Conservation (phyloP, 2,888 invertebrate species). For the Lissonota sp. region DNA sequence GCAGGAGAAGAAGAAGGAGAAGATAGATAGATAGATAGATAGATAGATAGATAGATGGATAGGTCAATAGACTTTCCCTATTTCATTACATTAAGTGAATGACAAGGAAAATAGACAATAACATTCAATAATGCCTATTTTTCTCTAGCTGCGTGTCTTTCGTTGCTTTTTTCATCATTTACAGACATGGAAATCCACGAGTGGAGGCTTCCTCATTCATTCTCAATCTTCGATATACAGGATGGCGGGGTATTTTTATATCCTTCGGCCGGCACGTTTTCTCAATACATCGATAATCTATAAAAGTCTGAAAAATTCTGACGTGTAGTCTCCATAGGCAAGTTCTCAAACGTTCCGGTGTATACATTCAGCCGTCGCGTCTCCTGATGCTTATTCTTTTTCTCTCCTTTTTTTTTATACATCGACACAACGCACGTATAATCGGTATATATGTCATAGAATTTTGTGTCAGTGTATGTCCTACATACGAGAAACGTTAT, state of each 20-base stretch:
- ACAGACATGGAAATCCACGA: neutral
- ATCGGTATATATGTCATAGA: neutral
- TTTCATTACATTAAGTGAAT: too few species aligned
- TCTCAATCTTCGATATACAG: conserved; percentile 1
- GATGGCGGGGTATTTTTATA: neutral
- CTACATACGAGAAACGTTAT: conserved; percentile 45
- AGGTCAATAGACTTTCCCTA: conserved; percentile 10
- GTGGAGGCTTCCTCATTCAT: conserved; percentile 13
- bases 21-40: conserved; percentile 26
- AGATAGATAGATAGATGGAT: conserved; percentile 6
- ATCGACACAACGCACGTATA: too few species aligned
- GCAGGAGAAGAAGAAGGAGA: conserved; percentile 6
- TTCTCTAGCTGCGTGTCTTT: neutral
- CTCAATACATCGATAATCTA: conserved; percentile 51
- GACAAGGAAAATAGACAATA: neutral
- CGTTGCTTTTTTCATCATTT: neutral
- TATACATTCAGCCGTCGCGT: neutral
- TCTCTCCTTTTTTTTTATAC: too few species aligned
- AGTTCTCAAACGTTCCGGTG: neutral
- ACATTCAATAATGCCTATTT: conserved; percentile 10
- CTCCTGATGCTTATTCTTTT: too few species aligned
- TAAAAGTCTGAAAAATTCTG: conserved; percentile 36
- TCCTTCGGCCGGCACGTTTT: conserved; percentile 38
- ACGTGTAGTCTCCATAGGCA: conserved; percentile 8
- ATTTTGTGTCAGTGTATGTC: conserved; percentile 22